A percentile compares a stretch with the other conserved stretches of the same genome.
These are phyloP conservation scores for Drosophila mulleri DNA, from an alignment of 2,888 invertebrate species.

Conservation along the genomic window DNA sequence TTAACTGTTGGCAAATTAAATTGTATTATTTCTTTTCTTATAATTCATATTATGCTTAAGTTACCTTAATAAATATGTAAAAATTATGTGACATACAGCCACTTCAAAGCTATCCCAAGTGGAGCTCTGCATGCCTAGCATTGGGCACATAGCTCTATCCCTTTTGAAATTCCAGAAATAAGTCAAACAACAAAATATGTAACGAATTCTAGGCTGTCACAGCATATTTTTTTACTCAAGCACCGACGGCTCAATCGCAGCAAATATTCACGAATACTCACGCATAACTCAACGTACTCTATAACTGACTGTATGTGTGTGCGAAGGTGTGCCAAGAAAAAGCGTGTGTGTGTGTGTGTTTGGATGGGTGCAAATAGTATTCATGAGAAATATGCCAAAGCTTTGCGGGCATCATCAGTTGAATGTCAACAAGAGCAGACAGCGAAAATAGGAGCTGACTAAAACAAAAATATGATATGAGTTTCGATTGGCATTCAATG, in stretches of 20 bases:
- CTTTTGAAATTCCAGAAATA: constrained; percentile 33
- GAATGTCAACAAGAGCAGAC: constrained; percentile 42
- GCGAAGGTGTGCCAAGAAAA: neutral
- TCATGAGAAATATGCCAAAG: constrained; percentile 76
- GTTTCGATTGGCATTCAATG: constrained; percentile 40
- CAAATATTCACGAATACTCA: constrained; percentile 50
- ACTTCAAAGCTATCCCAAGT: constrained; percentile 26
- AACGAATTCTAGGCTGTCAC: constrained; percentile 34
- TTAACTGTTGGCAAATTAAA: neutral
- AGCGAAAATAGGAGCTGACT: constrained; percentile 24
- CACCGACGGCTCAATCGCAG: constrained; percentile 57
- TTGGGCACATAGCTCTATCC: neutral
- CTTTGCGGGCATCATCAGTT: constrained; percentile 40
- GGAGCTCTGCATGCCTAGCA: neutral
- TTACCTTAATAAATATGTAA: neutral
- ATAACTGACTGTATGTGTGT: neutral
- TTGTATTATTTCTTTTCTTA: neutral
- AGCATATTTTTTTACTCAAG: constrained; percentile 15
- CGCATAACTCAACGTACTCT: constrained; percentile 67
- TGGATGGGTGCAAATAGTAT: constrained; percentile 58
- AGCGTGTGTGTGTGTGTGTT: neutral
- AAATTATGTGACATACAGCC: constrained; percentile 9
- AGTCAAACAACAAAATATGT: constrained; percentile 34
- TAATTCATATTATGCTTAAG: too few species aligned
- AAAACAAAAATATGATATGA: constrained; percentile 48